Evolutionary conservation across 2,797 vertebrate species (phyloP), one percentile per base, ranked within the genome.

Genomic region (Gallinago stenura): DNA sequence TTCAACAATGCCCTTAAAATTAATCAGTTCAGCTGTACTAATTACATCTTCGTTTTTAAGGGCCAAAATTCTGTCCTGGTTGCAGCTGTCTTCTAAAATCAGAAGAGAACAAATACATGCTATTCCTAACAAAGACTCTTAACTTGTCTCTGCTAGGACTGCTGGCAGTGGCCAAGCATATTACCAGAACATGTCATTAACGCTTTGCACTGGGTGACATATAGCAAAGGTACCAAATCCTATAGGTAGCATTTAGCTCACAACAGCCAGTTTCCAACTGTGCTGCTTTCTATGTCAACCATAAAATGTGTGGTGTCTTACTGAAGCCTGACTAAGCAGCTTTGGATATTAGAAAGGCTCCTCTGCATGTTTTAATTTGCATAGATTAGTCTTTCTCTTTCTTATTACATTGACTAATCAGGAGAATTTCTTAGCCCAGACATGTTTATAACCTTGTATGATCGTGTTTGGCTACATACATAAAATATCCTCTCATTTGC

Each of bases 331-430:
- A 97, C 56, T 95, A 96, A 97, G 93, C 73, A 96, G 83, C 95
- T 96, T 91, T 70, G 90, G 78, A 72, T 97, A 89, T 94, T 94
- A 93, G 68, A 96, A 89, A 95, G 73, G 61, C 83, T 97, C 56
- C 28, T 12, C 48, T 87, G 39, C 70, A 25, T 94, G 75, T 71
- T 97, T 97, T 97, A 95, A 96, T 98, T 97, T 96, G 83, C 94
- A 92, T 93, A 89, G 84, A 94, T 97, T 97, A 92, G 81, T 77
- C 65, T 91, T 72, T 87, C 50, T 89, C 33, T 39, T 81, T 82
- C 96, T 96, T 92, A 72, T 95, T 82, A 46, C 48, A 60, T 77
- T 95, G 91, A 90, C 89, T 96, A 96, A 96, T 97, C 50, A 96
- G 81, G 41, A 31, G 62, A 69, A 54, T 93, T 70, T 92, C 51